These are phyloP conservation scores for Pseudanteris insignis DNA, from an alignment of 2,888 invertebrate genomes.

Conservation along the genomic window DNA sequence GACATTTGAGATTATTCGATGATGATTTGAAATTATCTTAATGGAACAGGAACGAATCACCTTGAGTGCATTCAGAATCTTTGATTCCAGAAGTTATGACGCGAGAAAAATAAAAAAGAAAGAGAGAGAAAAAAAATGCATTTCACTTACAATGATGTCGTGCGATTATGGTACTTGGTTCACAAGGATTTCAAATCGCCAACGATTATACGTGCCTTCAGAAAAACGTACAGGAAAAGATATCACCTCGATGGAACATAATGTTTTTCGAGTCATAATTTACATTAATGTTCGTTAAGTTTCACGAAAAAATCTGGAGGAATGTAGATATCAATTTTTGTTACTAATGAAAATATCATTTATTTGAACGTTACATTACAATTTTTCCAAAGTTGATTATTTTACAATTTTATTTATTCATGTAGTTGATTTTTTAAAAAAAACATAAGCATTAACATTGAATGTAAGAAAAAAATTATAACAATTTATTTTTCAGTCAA, in stretches of 20 bases:
- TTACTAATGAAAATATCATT: background rate
- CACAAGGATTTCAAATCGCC: slow-evolving; percentile 15
- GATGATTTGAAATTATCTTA: too few relatives aligned
- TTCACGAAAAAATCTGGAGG: too few relatives aligned
- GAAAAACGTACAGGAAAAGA: background rate
- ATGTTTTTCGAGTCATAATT: slow-evolving; percentile 7
- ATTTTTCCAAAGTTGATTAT: too few relatives aligned
- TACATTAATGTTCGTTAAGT: slow-evolving; percentile 4
- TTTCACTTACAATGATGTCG: slow-evolving; percentile 12
- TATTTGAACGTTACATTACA: too few relatives aligned
- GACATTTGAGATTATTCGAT: too few relatives aligned
- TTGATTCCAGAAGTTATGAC: slow-evolving; percentile 17
- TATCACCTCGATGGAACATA: background rate
- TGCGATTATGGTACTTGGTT: slow-evolving; percentile 10
- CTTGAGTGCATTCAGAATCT: background rate
- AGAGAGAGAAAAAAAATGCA: slow-evolving; percentile 16
- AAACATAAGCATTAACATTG: too few relatives aligned
- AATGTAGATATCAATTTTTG: background rate
- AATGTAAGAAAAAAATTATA: too few relatives aligned
- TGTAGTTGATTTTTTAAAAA: too few relatives aligned
- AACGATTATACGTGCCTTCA: slow-evolving; percentile 10
- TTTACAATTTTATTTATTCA: too few relatives aligned
- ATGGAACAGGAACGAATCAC: too few relatives aligned
- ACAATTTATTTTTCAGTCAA: background rate
- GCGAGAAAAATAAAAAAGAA: too few relatives aligned